A percentile compares a stretch with the other conserved stretches of the same genome.
Conservation (phyloP, 1,140 invertebrate genomes). For the Glossosoma conforme region DNA sequence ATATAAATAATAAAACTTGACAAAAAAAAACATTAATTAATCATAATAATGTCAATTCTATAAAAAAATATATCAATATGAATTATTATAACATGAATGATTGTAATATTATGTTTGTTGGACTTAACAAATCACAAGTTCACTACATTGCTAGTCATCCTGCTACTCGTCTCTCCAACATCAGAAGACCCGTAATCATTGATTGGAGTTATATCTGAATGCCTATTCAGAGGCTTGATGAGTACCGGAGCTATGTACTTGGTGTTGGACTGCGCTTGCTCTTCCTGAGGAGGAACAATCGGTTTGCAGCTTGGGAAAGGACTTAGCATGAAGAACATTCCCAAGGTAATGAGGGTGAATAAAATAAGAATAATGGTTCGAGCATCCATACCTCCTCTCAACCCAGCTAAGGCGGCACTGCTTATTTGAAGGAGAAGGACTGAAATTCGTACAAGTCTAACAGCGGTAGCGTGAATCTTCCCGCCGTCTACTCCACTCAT, state of each 20-base stretch:
- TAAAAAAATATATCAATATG: too few relatives aligned
- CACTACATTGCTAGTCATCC: conserved; percentile 17
- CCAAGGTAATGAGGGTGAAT: conserved; percentile 50
- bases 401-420: conserved; percentile 56
- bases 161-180: conserved; percentile 35
- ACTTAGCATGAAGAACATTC: conserved; percentile 51
- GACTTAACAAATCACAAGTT: too few relatives aligned
- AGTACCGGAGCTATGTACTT: conserved; percentile 54
- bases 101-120: too few relatives aligned
- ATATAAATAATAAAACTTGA: too few relatives aligned
- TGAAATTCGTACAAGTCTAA: conserved; percentile 57
- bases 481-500: conserved; percentile 63
- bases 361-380: conserved; percentile 57
- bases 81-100: too few relatives aligned
- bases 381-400: conserved; percentile 54
- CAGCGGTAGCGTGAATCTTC: conserved; percentile 59
- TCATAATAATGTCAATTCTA: too few relatives aligned
- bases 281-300: conserved; percentile 40
- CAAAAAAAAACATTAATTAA: too few relatives aligned
- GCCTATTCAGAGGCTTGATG: conserved; percentile 43
- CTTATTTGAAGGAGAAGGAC: conserved; percentile 57
- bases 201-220: conserved; percentile 35
- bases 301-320: conserved; percentile 53
- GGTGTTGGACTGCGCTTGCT: conserved; percentile 42
- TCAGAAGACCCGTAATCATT: conserved; percentile 47